These are phyloP conservation scores for Microtus oregoni DNA, from an alignment of 2,113 vertebrate genomes.

Conservation along the genomic window DNA sequence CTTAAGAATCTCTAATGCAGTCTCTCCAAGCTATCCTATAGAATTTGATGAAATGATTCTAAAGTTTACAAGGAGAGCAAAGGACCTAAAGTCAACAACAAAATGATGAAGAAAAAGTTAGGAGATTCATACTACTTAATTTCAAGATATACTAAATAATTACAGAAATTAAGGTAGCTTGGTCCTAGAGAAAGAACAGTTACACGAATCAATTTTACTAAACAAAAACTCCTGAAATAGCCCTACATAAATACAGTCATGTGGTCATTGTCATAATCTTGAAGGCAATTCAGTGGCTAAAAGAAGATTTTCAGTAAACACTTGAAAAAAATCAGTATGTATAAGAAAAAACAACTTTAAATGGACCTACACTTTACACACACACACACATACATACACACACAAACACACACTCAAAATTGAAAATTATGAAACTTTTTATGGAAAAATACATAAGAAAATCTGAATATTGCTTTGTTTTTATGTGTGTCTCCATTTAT, in stretches of 20 bases:
- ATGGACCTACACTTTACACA: background rate
- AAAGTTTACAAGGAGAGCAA: background rate
- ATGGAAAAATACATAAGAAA: background rate
- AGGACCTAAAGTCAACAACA: background rate
- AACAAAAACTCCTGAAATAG: background rate
- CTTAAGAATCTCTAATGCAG: background rate
- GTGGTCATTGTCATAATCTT: background rate
- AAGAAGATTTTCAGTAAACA: background rate
- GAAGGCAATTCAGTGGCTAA: background rate
- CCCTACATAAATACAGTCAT: background rate
- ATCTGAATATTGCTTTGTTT: background rate
- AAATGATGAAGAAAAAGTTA: background rate
- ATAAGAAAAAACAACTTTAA: background rate
- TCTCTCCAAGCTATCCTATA: background rate
- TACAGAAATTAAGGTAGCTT: constrained; percentile 31
- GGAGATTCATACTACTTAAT: background rate
- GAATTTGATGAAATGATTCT: background rate
- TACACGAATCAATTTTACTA: background rate
- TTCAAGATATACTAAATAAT: background rate
- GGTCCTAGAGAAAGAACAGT: background rate
- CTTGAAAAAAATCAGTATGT: background rate
- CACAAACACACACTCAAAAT: background rate
- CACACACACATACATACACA: background rate
- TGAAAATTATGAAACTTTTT: background rate
- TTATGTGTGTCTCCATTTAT: background rate